Percentiles rank a stretch among this genome's conserved stretches.
These are phyloP conservation scores for Mimachlamys varia DNA, from an alignment of 2,888 invertebrate species.

Conservation along the genomic window DNA sequence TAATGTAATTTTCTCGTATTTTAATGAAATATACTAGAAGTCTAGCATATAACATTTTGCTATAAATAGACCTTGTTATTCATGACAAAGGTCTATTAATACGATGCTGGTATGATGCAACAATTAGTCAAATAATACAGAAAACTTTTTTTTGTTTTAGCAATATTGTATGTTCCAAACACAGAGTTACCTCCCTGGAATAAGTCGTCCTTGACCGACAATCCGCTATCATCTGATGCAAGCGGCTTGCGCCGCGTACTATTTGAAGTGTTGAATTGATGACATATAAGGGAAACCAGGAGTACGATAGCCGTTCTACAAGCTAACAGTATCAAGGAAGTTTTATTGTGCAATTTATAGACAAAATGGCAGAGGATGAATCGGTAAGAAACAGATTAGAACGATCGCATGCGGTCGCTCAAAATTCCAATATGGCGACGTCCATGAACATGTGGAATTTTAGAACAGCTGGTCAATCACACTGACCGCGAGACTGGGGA, in stretches of 20 bases:
- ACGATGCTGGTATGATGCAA: neutral
- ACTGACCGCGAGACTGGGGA: too few species aligned
- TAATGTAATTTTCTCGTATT: too few species aligned
- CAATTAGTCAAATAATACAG: neutral
- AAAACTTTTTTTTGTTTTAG: too few species aligned
- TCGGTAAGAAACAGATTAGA: constrained; percentile 54
- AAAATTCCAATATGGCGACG: constrained; percentile 56
- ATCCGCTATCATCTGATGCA: constrained; percentile 38
- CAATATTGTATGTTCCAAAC: neutral
- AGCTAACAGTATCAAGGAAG: neutral
- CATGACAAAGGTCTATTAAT: neutral
- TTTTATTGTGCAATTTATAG: neutral
- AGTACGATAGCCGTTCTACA: neutral
- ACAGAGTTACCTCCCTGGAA: neutral
- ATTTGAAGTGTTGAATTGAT: neutral
- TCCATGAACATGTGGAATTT: constrained; percentile 41
- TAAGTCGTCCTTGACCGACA: constrained; percentile 37
- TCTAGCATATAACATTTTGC: too few species aligned
- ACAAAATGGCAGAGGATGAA: constrained; percentile 64
- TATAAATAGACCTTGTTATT: neutral
- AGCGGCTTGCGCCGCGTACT: constrained; percentile 29
- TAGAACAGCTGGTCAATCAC: neutral
- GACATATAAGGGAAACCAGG: neutral
- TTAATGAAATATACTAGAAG: too few species aligned
- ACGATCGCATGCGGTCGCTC: neutral